Percentiles rank a stretch among this genome's conserved stretches.
Conservation (phyloP, 2,113 vertebrate species). For the Calyptomena viridis region DNA sequence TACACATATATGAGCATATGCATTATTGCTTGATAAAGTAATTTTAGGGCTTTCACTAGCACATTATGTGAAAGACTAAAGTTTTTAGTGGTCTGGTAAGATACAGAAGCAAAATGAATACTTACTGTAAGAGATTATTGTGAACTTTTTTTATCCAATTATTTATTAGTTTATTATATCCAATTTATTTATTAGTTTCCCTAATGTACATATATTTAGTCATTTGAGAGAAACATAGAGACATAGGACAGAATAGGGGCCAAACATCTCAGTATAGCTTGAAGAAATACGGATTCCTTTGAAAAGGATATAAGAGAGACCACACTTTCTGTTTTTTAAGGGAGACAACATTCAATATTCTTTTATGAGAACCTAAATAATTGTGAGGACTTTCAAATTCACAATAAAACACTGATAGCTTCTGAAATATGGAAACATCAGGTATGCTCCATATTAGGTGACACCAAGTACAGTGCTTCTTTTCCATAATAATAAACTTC, state of each 20-base stretch:
- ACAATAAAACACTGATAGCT: not conserved
- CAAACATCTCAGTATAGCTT: not conserved
- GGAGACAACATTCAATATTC: not conserved
- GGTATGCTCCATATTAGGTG: not conserved
- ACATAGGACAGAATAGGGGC: not conserved
- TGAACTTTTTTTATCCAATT: not conserved
- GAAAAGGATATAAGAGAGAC: not conserved
- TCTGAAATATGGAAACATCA: not conserved
- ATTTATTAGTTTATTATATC: not conserved
- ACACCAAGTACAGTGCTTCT: not conserved
- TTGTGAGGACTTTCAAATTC: not conserved
- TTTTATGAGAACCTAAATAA: not conserved
- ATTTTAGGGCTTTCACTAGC: not conserved
- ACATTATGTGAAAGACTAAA: not conserved
- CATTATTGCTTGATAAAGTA: not conserved
- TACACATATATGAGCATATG: not conserved
- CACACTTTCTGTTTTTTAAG: not conserved
- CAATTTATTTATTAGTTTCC: not conserved
- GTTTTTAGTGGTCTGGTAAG: not conserved
- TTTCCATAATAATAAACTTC: slow-evolving; percentile 9
- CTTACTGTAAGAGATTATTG: not conserved
- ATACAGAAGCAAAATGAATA: not conserved
- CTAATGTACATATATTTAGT: not conserved
- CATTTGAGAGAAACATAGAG: not conserved
- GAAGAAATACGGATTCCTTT: not conserved